phyloP scores from a whole-genome alignment of 1,140 invertebrate species.

The Mycetomoellerius zeteki region DNA sequence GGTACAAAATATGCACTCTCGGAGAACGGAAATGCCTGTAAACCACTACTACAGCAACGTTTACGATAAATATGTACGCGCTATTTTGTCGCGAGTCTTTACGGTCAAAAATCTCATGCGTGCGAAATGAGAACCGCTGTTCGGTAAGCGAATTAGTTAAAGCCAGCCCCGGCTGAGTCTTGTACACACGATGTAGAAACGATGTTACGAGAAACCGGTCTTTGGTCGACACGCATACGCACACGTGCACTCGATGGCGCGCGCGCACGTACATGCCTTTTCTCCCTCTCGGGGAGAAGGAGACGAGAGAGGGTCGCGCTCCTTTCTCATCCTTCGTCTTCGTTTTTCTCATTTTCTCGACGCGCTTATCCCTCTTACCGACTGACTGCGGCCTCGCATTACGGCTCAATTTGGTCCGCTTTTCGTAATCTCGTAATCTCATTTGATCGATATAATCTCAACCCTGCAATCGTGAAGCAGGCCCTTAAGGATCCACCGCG shows the following conservation, averaged over 20 bases:
- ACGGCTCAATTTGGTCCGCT: constrained; percentile 77
- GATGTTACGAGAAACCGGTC: constrained; percentile 84
- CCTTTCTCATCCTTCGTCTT: constrained; percentile 50
- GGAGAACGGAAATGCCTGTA: not conserved
- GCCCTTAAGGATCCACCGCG: constrained; percentile 64
- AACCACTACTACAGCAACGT: not conserved
- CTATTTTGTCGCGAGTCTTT: not conserved
- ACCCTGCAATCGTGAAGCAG: constrained; percentile 68
- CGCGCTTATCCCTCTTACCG: constrained; percentile 73
- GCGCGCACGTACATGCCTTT: not conserved
- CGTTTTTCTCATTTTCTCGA: constrained; percentile 77
- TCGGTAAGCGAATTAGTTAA: constrained; percentile 83
- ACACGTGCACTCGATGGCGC: constrained; percentile 16
- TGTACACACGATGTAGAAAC: constrained; percentile 85
- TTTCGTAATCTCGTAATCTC: constrained; percentile 76
- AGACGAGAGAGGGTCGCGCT: constrained; percentile 29
- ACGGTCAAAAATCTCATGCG: constrained; percentile 45
- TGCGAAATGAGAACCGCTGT: constrained; percentile 66
- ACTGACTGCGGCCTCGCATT: constrained; percentile 72
- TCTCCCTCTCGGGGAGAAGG: constrained; percentile 12
- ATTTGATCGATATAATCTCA: constrained; percentile 78
- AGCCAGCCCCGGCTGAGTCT: constrained; percentile 78
- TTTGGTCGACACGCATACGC: constrained; percentile 70
- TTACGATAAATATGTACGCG: not conserved
- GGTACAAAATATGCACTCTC: not conserved